Conservation (phyloP, 2,888 invertebrate genomes). For the Agrotis puta region DNA sequence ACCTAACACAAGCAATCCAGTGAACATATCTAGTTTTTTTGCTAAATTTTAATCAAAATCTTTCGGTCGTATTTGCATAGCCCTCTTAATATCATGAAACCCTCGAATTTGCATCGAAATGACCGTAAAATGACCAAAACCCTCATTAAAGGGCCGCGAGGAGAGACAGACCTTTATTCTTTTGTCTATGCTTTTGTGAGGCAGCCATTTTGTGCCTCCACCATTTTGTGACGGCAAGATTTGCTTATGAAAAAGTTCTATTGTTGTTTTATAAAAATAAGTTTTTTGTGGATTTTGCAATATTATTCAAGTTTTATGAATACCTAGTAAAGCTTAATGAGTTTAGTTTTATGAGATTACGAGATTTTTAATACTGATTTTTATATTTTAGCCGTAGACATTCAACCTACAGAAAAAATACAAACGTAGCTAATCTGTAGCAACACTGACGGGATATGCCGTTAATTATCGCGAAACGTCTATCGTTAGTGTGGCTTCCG, state of each 20-base stretch:
- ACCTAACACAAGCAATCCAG: slow-evolving; percentile 32
- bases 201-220: slow-evolving; percentile 76
- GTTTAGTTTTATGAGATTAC: slow-evolving; percentile 26
- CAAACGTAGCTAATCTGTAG: no score
- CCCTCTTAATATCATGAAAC: slow-evolving; percentile 84
- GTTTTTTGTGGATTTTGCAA: slow-evolving; percentile 42
- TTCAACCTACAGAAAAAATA: neutral
- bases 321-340: slow-evolving; percentile 6
- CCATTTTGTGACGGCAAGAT: slow-evolving; percentile 80
- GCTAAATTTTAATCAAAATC: slow-evolving; percentile 89
- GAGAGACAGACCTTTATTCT: slow-evolving; percentile 82
- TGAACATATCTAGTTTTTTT: slow-evolving; percentile 64
- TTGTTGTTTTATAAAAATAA: slow-evolving; percentile 59
- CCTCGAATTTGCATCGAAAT: slow-evolving; percentile 89
- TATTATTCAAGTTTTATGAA: slow-evolving; percentile 41
- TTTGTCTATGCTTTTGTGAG: slow-evolving; percentile 82
- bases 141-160: slow-evolving; percentile 83
- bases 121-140: slow-evolving; percentile 87
- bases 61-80: slow-evolving; percentile 86
- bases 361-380: slow-evolving; percentile 15
- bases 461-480: no score
- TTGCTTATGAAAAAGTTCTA: slow-evolving; percentile 78
- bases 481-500: no score
- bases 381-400: slow-evolving; percentile 14
- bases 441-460: no score